Base-by-base conservation (phyloP, 2,797 vertebrate species). In the Muscicapa comitata region DNA sequence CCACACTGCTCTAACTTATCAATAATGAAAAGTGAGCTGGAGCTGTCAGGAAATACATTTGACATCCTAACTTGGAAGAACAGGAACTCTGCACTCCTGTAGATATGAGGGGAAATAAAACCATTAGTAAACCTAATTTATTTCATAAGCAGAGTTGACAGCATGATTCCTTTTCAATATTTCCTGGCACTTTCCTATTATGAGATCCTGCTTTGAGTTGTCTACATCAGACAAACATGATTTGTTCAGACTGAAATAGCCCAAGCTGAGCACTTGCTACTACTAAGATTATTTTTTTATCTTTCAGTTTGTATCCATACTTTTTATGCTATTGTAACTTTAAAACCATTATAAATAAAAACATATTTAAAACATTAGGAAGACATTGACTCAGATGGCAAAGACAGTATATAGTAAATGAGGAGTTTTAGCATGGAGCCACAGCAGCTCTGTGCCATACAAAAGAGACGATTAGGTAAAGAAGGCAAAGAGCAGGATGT, bases 51-150 rank as follows among this genome's bases (percentile, higher is more conserved):
- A 93, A 94, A 94, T 83, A 87, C 29, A 62, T 95, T 90, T 93
- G 92, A 96, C 91, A 95, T 91, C 61, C 57, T 81, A 85, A 2
- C 68, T 87, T 89, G 9, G 14, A 95, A 50, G 75, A 92, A 86
- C 70, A 88, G 81, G 78, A 96, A 93, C 78, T 88, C 40, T 66
- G 18, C 38, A 53, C 48, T 85, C 80, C 35, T 94, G 61, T 78
- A 90, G 90, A 79, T 76, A 81, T 11, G 50, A 92, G 42, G 63
- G 63, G 90, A 95, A 96, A 93, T 94, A 90, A 18, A 94, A 91
- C 88, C 79, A 88, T 95, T 97, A 93, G 72, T 93, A 93, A 95
- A 92, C 50, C 50, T 96, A 66, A 94, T 97, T 93, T 94, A 86
- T 95, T 96, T 94, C 70, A 84, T 92, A 92, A 93, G 82, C 80